A percentile compares a stretch with the other conserved stretches of the same genome.
Evolutionary conservation across 2,113 vertebrate species (phyloP).

Genomic region (Aphelocoma coerulescens): DNA sequence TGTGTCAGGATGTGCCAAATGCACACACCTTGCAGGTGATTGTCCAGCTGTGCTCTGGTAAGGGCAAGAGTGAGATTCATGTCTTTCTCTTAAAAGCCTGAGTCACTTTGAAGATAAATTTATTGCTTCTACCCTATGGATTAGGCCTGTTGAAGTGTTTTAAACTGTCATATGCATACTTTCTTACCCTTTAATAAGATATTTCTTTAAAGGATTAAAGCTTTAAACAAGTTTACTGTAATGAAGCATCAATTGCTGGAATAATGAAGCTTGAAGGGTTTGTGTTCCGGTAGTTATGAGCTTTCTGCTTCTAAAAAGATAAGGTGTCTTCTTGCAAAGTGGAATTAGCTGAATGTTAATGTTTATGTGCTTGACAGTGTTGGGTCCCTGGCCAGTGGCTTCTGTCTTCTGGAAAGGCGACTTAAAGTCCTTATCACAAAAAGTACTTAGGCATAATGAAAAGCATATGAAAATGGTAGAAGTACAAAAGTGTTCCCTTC

Average conservation of each 20-base stretch:
- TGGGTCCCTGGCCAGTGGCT: not conserved
- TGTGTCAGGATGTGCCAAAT: not conserved
- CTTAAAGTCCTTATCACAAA: not conserved
- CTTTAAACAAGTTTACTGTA: not conserved
- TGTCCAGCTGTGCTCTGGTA: not conserved
- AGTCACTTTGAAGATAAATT: not conserved
- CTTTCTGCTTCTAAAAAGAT: constrained; percentile 12
- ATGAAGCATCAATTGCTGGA: not conserved
- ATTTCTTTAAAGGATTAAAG: constrained; percentile 15
- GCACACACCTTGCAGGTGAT: not conserved
- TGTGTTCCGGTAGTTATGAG: not conserved
- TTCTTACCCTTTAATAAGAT: not conserved
- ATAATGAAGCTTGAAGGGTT: constrained; percentile 15
- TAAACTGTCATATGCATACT: not conserved
- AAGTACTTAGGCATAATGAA: not conserved
- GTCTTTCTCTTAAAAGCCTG: not conserved
- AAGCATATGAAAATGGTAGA: not conserved
- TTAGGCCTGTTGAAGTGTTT: not conserved
- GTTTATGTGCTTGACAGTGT: not conserved
- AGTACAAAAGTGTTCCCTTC: not conserved
- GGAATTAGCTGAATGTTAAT: not conserved
- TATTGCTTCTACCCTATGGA: not conserved
- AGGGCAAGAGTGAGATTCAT: not conserved
- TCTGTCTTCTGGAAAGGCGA: not conserved
- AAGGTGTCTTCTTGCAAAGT: not conserved